Base-by-base conservation (phyloP, 1,140 invertebrate species). In the Coelopa frigida region DNA sequence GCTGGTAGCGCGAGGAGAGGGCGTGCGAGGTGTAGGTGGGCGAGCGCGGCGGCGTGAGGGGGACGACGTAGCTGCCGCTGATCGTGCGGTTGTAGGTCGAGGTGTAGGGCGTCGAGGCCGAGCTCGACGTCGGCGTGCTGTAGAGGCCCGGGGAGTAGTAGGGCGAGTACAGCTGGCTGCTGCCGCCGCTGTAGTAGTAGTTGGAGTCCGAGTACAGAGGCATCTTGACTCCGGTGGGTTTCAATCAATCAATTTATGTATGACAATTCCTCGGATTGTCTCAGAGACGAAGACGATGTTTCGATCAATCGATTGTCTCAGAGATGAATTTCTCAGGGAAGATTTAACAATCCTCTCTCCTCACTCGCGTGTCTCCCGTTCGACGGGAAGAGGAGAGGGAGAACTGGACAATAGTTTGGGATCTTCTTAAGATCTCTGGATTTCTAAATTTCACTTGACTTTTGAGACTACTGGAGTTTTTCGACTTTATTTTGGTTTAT, bases 1-100 rank as follows among this genome's bases (percentile, higher is more conserved):
- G 84, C n/a, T 83, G 79, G 59, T 83, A 87, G 6, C 69, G 63
- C 32, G 58, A 46, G 56, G 65, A 58, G 48, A 73, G 67, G 54
- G 53, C 48, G 56, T n/a, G 46, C 57, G 54, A 32, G 15, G 46
- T 50, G 37, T 50, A 37, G 6, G 48, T 53, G 18, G 59, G 45
- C 2, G 57, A 42, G 12, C 58, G 51, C 2, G 58, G 48, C 15
- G 59, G 48, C 15, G 58, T 20, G 23, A 65, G 44, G 1, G 62
- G 62, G 21, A 66, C 56, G 49, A 62, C 53, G 31, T 67, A 67
- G 40, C 57, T 61, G 23, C 52, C 60, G 15, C 55, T 48, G 43
- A 58, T 58, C 4, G 55, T 41, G 3, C 60, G 60, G 52, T 57
- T 67, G 17, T 67, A 67, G 43, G 43, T 52, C 10, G 43, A 53